Evolutionary conservation across 2,113 vertebrate species (phyloP).

Genomic region (Oncorhynchus tshawytscha): DNA sequence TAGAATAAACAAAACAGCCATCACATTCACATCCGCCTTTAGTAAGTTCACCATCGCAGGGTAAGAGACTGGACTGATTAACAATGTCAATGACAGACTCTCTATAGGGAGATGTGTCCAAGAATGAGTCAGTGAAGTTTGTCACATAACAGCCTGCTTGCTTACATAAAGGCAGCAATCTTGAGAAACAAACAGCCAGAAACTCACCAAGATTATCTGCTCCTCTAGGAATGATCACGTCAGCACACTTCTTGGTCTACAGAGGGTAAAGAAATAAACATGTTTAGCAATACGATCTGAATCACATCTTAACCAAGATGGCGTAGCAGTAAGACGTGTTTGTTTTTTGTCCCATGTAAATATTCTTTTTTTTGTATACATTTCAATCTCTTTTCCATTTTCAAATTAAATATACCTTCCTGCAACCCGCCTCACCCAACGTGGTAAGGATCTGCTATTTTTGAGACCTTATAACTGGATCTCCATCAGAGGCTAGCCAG

Average conservation of each 20-base stretch:
- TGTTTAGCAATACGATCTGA: background rate
- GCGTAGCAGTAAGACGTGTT: too few species aligned
- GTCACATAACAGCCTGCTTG: background rate
- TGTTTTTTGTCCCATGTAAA: too few species aligned
- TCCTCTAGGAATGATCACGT: slow-evolving; percentile 94
- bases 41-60: background rate
- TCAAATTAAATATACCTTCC: too few species aligned
- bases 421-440: too few species aligned
- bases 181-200: background rate
- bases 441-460: too few species aligned
- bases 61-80: background rate
- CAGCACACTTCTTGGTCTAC: slow-evolving; percentile 96
- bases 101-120: background rate
- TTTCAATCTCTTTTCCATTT: too few species aligned
- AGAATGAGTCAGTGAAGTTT: background rate
- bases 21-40: background rate
- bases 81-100: background rate
- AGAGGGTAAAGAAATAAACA: background rate
- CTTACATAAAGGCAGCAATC: too few species aligned
- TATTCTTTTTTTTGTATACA: too few species aligned
- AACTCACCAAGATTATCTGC: slow-evolving; percentile 89
- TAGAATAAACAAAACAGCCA: background rate
- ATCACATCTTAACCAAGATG: background rate
- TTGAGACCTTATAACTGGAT: too few species aligned
- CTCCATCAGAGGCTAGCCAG: too few species aligned